Conservation (phyloP, 2,888 invertebrate genomes). For the Alsophila aescularia region DNA sequence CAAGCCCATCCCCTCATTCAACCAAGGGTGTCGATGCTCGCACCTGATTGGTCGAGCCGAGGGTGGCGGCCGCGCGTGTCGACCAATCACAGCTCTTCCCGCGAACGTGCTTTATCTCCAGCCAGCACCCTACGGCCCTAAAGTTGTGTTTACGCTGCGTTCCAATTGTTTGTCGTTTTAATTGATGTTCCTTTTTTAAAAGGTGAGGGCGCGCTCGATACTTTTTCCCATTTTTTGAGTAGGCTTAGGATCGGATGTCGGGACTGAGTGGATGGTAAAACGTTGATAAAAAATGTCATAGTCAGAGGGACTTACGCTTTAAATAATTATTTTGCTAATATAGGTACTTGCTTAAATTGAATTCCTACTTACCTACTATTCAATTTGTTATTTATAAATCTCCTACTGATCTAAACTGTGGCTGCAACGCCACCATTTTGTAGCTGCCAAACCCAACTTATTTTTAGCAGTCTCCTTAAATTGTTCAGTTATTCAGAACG, state of each 20-base stretch:
- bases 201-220: slow-evolving; percentile 42
- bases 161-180: slow-evolving; percentile 78
- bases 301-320: no score
- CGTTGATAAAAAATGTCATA: slow-evolving; percentile 13
- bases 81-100: slow-evolving; percentile 59
- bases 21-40: slow-evolving; percentile 51
- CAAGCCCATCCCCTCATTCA: slow-evolving; percentile 27
- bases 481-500: no score
- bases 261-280: slow-evolving; percentile 26
- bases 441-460: no score
- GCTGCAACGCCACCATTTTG: no score
- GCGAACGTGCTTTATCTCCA: slow-evolving; percentile 74
- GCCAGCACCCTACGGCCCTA: slow-evolving; percentile 59
- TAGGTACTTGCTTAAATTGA: no score
- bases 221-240: slow-evolving; percentile 26
- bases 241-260: slow-evolving; percentile 35
- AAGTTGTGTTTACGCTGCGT: slow-evolving; percentile 78
- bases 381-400: no score
- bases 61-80: slow-evolving; percentile 49
- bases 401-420: no score
- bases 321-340: no score
- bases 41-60: slow-evolving; percentile 57
- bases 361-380: no score
- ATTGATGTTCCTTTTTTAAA: slow-evolving; percentile 73
- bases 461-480: no score